Conservation (phyloP, 2,888 invertebrate genomes). For the Drosophila nr. medialis region DNA sequence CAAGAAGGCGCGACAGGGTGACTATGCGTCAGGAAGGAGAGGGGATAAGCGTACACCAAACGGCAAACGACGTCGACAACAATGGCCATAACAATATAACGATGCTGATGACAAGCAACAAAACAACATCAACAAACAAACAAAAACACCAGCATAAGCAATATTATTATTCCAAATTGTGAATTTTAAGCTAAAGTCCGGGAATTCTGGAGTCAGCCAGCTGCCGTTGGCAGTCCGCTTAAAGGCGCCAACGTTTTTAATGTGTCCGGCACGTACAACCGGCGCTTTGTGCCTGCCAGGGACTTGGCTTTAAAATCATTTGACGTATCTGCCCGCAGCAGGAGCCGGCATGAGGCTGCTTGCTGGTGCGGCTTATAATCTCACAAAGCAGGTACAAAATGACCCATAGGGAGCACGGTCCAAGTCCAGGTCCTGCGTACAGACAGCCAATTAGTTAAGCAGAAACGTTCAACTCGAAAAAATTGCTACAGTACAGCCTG, state of each 20-base stretch:
- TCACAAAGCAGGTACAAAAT: constrained; percentile 21
- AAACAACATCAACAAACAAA: constrained; percentile 23
- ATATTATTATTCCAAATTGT: constrained; percentile 76
- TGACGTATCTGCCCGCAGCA: constrained; percentile 35
- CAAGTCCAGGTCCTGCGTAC: constrained; percentile 19
- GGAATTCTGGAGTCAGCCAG: constrained; percentile 1
- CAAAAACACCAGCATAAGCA: constrained; percentile 49
- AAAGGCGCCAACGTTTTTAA: constrained; percentile 66
- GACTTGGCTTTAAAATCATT: constrained; percentile 29
- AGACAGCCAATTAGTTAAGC: constrained; percentile 75
- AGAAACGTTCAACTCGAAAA: constrained; percentile 67
- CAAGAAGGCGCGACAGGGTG: constrained; percentile 22
- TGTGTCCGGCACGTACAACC: constrained; percentile 70
- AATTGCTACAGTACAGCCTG: constrained; percentile 26
- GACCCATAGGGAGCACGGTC: constrained; percentile 23
- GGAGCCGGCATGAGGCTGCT: constrained; percentile 20
- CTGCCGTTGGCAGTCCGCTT: constrained; percentile 32
- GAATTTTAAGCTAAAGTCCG: constrained; percentile 62
- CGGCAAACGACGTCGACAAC: constrained; percentile 50
- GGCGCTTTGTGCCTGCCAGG: constrained; percentile 22
- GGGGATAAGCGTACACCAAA: constrained; percentile 33
- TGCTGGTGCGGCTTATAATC: constrained; percentile 36
- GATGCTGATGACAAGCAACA: constrained; percentile 73
- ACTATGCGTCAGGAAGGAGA: constrained; percentile 21
- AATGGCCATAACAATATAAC: constrained; percentile 79